These are phyloP conservation scores for Glaucopsyche alexis DNA, from an alignment of 2,888 invertebrate genomes.

Conservation along the genomic window DNA sequence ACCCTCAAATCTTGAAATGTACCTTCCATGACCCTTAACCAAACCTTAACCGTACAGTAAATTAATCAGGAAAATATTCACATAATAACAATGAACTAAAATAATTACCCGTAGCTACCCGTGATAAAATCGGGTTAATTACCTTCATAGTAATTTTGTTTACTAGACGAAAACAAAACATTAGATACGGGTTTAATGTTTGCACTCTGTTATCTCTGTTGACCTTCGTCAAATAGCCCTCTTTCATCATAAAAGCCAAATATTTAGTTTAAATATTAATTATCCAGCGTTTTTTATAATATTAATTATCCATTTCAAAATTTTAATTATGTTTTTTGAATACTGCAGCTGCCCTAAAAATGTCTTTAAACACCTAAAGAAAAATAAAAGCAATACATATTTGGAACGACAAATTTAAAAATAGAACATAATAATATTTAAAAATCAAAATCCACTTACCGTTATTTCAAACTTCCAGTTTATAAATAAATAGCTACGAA, in stretches of 20 bases:
- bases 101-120: too few species aligned
- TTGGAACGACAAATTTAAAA: neutral
- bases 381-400: neutral
- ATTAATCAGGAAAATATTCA: too few species aligned
- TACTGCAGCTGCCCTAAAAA: neutral
- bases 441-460: constrained; percentile 3
- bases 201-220: constrained; percentile 18
- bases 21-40: too few species aligned
- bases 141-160: constrained; percentile 10
- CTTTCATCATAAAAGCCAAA: neutral
- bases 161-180: constrained; percentile 11
- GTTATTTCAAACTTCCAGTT: neutral
- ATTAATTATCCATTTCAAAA: too few species aligned
- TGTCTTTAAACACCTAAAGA: neutral
- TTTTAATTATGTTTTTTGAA: neutral
- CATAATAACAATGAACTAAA: too few species aligned
- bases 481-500: constrained; percentile 2
- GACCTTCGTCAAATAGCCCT: constrained; percentile 10
- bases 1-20: too few species aligned
- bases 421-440: neutral
- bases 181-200: constrained; percentile 8
- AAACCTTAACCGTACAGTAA: too few species aligned
- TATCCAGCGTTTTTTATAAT: neutral
- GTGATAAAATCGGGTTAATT: neutral
- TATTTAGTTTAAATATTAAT: neutral